Conservation (phyloP, 2,113 vertebrate species). For the Rhinoptilus africanus region DNA sequence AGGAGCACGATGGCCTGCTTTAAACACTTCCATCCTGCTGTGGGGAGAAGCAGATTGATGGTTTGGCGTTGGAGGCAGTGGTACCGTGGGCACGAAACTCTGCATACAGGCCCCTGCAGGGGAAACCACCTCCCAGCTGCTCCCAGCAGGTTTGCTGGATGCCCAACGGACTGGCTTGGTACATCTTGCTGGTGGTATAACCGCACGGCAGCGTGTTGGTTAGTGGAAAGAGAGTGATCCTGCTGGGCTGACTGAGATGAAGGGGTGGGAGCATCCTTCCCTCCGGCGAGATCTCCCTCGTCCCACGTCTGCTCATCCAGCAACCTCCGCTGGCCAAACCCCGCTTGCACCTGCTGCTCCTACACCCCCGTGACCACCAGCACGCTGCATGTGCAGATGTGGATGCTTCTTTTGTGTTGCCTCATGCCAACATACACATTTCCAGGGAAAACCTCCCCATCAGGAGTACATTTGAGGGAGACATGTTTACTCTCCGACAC, state of each 20-base stretch:
- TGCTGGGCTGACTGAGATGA: fast-evolving
- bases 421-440: not conserved
- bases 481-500: not conserved
- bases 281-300: not conserved
- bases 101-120: fast-evolving
- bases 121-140: fast-evolving
- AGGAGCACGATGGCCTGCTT: not conserved
- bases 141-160: not conserved
- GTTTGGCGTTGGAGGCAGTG: not conserved
- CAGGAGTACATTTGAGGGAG: not conserved
- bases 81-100: not conserved
- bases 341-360: fast-evolving
- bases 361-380: not conserved
- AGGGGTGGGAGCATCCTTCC: not conserved
- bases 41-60: not conserved
- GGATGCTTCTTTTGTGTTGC: not conserved
- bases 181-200: not conserved
- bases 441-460: not conserved
- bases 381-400: not conserved
- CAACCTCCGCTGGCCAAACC: fast-evolving
- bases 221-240: not conserved
- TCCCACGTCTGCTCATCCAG: not conserved
- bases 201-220: fast-evolving
- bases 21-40: not conserved
- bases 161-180: fast-evolving